A percentile compares a stretch with the other conserved stretches of the same genome.
These are phyloP conservation scores for Coreius guichenoti DNA, from an alignment of 2,797 vertebrate species.

Conservation along the genomic window DNA sequence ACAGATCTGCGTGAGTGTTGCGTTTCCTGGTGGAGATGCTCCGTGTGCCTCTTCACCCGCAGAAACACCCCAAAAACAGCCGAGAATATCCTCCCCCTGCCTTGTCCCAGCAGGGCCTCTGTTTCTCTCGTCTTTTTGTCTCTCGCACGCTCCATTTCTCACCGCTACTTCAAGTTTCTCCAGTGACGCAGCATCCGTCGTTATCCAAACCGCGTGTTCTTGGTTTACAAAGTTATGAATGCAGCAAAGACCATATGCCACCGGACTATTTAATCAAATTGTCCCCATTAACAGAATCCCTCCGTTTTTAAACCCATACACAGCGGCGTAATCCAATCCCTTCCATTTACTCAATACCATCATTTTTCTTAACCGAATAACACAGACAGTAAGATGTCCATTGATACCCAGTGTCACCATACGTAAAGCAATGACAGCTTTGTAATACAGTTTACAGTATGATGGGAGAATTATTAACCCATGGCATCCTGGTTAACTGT, in stretches of 20 bases:
- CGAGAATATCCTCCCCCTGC: conserved; percentile 40
- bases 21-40: conserved; percentile 1
- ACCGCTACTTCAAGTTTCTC: not conserved
- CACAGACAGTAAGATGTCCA: conserved; percentile 58
- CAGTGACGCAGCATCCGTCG: conserved; percentile 15
- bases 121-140: conserved; percentile 1
- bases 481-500: conserved; percentile 4
- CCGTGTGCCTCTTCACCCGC: not conserved
- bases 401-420: conserved; percentile 53
- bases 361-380: conserved; percentile 63
- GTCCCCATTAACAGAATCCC: conserved; percentile 61
- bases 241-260: conserved; percentile 42
- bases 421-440: conserved; percentile 48
- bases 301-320: conserved; percentile 56
- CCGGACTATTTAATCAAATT: conserved; percentile 57
- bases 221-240: conserved; percentile 45
- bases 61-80: conserved; percentile 6
- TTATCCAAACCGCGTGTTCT: not conserved
- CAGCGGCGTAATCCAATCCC: conserved; percentile 59
- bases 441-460: conserved; percentile 50
- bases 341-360: conserved; percentile 61
- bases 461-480: conserved; percentile 39
- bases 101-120: conserved; percentile 36
- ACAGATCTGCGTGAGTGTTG: conserved; percentile 42
- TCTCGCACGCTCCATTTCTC: not conserved